These are phyloP conservation scores for Coptotermes formosanus DNA, from an alignment of 1,140 invertebrate species.

Conservation along the genomic window DNA sequence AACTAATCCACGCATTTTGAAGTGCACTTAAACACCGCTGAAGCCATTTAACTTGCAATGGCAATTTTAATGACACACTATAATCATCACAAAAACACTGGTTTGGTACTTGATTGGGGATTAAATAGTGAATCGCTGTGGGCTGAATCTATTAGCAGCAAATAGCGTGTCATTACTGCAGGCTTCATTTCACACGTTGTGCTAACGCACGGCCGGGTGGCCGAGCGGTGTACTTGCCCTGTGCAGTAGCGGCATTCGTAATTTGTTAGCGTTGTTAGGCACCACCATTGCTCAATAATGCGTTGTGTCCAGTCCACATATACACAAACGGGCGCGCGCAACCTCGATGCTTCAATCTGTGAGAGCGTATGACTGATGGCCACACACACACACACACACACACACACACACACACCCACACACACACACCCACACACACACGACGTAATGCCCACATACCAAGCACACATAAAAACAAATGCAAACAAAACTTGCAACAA, in stretches of 20 bases:
- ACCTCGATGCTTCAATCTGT: neutral
- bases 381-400: too few species aligned
- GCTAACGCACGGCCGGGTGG: neutral
- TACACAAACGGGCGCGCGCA: neutral
- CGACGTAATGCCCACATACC: neutral
- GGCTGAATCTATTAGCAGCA: slow-evolving; percentile 15
- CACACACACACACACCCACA: too few species aligned
- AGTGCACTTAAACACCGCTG: slow-evolving; percentile 12
- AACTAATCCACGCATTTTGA: neutral
- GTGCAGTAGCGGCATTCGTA: slow-evolving; percentile 3
- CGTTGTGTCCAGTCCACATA: neutral
- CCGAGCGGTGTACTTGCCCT: neutral
- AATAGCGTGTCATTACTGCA: slow-evolving; percentile 6
- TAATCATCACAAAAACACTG: slow-evolving; percentile 13
- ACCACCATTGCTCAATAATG: slow-evolving; percentile 13
- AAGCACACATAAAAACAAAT: neutral
- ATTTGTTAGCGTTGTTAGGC: neutral
- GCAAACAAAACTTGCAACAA: neutral
- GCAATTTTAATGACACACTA: slow-evolving; percentile 8
- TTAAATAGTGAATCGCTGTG: slow-evolving; percentile 16
- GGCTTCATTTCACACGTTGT: slow-evolving; percentile 13
- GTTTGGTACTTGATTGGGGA: slow-evolving; percentile 17
- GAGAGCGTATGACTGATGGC: neutral
- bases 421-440: too few species aligned
- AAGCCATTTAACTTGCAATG: neutral